Percentiles rank a stretch among this genome's conserved stretches.
Evolutionary conservation across 2,797 vertebrate genomes (phyloP).

Genomic region (Tenualosa thibaudeaui): DNA sequence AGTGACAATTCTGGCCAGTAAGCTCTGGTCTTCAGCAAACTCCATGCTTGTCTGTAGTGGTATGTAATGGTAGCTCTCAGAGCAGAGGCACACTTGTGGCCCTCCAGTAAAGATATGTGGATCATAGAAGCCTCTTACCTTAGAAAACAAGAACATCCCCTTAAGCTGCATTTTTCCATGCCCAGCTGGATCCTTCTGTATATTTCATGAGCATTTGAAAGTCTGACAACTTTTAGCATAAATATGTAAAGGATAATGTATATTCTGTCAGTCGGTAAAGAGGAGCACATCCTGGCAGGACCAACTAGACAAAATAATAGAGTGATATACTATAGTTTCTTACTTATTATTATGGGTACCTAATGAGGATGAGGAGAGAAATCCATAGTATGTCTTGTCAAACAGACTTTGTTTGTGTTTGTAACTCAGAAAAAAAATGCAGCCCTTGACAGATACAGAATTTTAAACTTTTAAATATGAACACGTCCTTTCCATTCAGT

Average conservation of each 20-base stretch:
- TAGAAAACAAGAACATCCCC: slow-evolving; percentile 25
- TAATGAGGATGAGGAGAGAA: too few relatives aligned
- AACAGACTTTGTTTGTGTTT: too few relatives aligned
- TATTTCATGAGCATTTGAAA: slow-evolving; percentile 49
- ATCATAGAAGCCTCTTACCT: slow-evolving; percentile 37
- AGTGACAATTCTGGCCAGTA: slow-evolving; percentile 53
- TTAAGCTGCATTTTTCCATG: slow-evolving; percentile 29
- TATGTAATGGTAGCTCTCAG: slow-evolving; percentile 31
- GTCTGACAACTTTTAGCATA: slow-evolving; percentile 37
- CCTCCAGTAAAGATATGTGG: slow-evolving; percentile 29
- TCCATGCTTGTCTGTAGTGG: neutral
- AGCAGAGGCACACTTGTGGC: slow-evolving; percentile 36
- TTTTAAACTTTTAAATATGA: too few relatives aligned
- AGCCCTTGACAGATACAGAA: too few relatives aligned
- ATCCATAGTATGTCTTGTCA: too few relatives aligned
- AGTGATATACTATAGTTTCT: too few relatives aligned
- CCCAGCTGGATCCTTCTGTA: slow-evolving; percentile 35
- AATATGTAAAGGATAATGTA: neutral
- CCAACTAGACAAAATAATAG: too few relatives aligned
- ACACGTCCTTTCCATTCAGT: too few relatives aligned
- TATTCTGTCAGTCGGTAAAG: too few relatives aligned
- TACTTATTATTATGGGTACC: too few relatives aligned
- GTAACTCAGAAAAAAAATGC: too few relatives aligned
- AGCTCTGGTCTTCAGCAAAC: neutral
- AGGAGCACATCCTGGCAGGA: too few relatives aligned